phyloP scores from a whole-genome alignment of 2,888 invertebrate species.

The Lithophane leautieri region DNA sequence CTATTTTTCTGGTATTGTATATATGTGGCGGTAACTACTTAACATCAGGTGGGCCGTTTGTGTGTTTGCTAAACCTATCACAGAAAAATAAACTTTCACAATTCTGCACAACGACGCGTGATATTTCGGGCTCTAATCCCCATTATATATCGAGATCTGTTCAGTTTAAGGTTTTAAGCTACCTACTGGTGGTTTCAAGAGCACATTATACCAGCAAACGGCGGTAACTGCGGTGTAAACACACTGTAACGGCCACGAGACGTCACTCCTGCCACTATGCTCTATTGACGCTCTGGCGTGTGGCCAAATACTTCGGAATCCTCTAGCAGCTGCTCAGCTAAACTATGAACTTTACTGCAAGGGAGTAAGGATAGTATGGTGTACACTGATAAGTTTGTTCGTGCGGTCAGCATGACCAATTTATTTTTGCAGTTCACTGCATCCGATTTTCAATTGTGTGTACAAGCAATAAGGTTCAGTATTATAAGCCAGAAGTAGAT shows the following conservation, averaged over 20 bases:
- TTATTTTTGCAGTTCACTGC: slow-evolving; percentile 48
- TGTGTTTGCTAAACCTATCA: slow-evolving; percentile 23
- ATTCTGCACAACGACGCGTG: slow-evolving; percentile 24
- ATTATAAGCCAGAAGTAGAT: slow-evolving; percentile 22
- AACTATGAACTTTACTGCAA: slow-evolving; percentile 25
- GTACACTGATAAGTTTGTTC: slow-evolving; percentile 31
- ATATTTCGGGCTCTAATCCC: slow-evolving; percentile 28
- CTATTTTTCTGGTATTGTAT: background rate
- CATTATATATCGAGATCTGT: slow-evolving; percentile 37
- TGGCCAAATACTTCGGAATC: slow-evolving; percentile 63
- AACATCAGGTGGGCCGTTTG: background rate
- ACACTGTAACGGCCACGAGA: slow-evolving; percentile 64
- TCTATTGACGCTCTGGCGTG: slow-evolving; percentile 73
- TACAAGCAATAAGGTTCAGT: slow-evolving; percentile 31
- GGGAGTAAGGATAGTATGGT: background rate
- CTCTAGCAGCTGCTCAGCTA: background rate
- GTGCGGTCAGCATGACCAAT: slow-evolving; percentile 64
- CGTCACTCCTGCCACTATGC: slow-evolving; percentile 65
- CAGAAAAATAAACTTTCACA: slow-evolving; percentile 36
- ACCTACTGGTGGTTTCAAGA: slow-evolving; percentile 47
- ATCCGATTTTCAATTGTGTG: slow-evolving; percentile 40
- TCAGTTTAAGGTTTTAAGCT: slow-evolving; percentile 42
- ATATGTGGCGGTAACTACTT: background rate
- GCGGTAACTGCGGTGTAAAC: slow-evolving; percentile 71
- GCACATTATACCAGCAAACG: slow-evolving; percentile 67